phyloP scores from a whole-genome alignment of 2,797 vertebrate species.

The Sorex maritimensis region DNA sequence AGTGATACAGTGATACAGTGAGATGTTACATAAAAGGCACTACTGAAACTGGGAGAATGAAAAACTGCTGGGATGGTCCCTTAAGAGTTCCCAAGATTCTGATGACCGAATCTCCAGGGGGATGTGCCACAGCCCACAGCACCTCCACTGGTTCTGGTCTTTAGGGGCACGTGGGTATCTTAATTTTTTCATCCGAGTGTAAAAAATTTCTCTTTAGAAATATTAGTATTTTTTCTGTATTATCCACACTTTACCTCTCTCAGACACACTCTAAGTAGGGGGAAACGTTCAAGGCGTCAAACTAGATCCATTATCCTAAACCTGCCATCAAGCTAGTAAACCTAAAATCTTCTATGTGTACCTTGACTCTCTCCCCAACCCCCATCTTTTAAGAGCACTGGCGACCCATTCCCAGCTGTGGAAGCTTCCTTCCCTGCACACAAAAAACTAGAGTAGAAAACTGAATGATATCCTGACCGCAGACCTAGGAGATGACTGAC shows the following conservation, averaged over 20 bases:
- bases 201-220: not conserved
- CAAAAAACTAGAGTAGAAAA: not conserved
- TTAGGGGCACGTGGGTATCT: not conserved
- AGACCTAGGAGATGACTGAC: not conserved
- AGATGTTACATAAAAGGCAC: conserved; percentile 39
- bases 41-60: not conserved
- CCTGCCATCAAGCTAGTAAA: conserved; percentile 28
- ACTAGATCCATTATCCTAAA: conserved; percentile 3
- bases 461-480: not conserved
- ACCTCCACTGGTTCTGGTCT: not conserved
- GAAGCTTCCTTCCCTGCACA: not conserved
- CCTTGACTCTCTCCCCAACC: not conserved
- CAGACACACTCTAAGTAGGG: not conserved
- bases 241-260: not conserved
- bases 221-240: not conserved
- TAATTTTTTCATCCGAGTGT: not conserved
- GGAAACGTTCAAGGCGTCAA: conserved; percentile 35
- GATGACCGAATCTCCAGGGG: not conserved
- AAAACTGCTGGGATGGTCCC: not conserved
- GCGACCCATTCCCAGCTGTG: not conserved
- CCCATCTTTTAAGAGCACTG: not conserved
- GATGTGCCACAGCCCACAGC: not conserved
- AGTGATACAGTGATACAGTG: not conserved
- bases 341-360: not conserved
- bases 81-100: not conserved